These are phyloP conservation scores for Aplocera efformata DNA, from an alignment of 2,888 invertebrate species.

Conservation along the genomic window DNA sequence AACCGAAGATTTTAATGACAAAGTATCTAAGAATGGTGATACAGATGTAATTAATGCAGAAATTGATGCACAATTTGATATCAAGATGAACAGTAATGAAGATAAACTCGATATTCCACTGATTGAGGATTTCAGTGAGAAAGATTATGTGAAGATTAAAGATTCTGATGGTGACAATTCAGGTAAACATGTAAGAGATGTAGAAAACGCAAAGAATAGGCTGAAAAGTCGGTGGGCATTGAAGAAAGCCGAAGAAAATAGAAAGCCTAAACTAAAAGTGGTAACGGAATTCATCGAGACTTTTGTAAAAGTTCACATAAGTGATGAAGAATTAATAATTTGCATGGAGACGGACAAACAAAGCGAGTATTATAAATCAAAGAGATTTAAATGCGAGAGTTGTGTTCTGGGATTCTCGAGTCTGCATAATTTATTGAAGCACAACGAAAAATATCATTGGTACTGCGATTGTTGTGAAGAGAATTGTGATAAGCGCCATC, in stretches of 20 bases:
- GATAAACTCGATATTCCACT: too few species aligned
- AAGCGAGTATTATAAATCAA: slow-evolving; percentile 4
- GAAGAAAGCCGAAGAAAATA: slow-evolving; percentile 1
- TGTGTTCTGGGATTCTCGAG: neutral
- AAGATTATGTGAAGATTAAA: too few species aligned
- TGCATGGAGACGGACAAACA: slow-evolving; percentile 1
- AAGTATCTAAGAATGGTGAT: too few species aligned
- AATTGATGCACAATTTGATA: too few species aligned
- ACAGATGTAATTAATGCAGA: too few species aligned
- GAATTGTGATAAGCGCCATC: slow-evolving; percentile 2
- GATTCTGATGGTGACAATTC: too few species aligned
- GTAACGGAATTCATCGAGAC: slow-evolving; percentile 21
- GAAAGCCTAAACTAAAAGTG: slow-evolving; percentile 43
- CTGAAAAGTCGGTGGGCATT: slow-evolving; percentile 2
- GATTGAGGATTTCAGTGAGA: too few species aligned
- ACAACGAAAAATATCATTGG: neutral
- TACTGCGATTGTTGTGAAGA: too few species aligned
- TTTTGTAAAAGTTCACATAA: slow-evolving; percentile 15
- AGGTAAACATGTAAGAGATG: neutral
- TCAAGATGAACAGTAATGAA: too few species aligned
- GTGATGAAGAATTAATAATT: neutral
- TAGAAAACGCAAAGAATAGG: neutral
- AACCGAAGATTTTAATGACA: neutral
- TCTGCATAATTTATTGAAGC: neutral
- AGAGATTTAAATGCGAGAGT: neutral